Percentiles rank a stretch among this genome's conserved stretches.
Conservation (phyloP, 1,140 invertebrate genomes). For the Papilio machaon region DNA sequence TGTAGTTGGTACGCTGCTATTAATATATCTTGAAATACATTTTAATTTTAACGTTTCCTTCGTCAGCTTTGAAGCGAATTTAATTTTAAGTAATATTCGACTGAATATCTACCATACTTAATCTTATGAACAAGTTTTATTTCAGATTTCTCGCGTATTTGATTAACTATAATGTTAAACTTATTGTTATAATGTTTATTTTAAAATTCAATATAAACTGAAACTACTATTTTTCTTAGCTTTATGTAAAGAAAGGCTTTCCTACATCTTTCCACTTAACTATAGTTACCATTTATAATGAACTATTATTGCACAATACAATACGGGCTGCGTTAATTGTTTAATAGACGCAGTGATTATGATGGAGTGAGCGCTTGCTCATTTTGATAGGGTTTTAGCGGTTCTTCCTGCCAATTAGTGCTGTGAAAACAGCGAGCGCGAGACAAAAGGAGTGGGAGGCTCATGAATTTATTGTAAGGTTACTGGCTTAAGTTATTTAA, state of each 20-base stretch:
- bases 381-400: constrained; percentile 69
- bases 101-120: constrained; percentile 5
- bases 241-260: background rate
- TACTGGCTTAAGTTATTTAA: constrained; percentile 80
- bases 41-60: constrained; percentile 40
- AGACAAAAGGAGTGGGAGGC: constrained; percentile 71
- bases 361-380: constrained; percentile 55
- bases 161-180: background rate
- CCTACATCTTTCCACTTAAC: background rate
- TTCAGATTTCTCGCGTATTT: background rate
- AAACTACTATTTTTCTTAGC: background rate
- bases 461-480: constrained; percentile 80
- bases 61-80: constrained; percentile 33
- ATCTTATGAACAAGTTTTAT: background rate
- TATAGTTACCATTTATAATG: constrained; percentile 7
- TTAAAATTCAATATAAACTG: background rate
- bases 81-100: constrained; percentile 21
- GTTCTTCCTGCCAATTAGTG: constrained; percentile 78
- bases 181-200: background rate
- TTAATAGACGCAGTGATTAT: constrained; percentile 46
- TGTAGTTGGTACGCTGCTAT: constrained; percentile 56
- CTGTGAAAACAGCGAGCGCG: constrained; percentile 59
- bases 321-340: constrained; percentile 16
- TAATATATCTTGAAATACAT: constrained; percentile 59
- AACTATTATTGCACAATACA: constrained; percentile 24